Conservation (phyloP, 2,888 invertebrate genomes). For the Lasioglossum leucozonium region DNA sequence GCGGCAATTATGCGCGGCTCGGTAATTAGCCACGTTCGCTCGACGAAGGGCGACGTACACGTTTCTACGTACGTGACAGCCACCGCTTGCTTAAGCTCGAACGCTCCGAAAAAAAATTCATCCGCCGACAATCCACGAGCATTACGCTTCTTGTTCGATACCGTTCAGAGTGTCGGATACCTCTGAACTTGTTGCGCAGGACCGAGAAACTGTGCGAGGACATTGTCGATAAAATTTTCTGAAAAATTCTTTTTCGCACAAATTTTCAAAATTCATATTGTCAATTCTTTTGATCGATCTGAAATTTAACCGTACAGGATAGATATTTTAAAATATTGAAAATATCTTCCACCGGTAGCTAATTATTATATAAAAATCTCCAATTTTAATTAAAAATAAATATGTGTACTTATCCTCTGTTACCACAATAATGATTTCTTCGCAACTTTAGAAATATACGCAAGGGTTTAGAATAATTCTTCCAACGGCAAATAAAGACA, state of each 20-base stretch:
- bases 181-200: background rate
- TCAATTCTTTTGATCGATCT: no score
- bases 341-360: no score
- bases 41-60: constrained; percentile 42
- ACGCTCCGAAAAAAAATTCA: background rate
- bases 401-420: no score
- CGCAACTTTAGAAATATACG: no score
- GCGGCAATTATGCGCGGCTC: constrained; percentile 76
- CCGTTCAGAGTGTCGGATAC: background rate
- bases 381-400: no score
- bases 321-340: no score
- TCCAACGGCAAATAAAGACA: background rate
- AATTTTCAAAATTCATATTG: no score
- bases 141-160: background rate
- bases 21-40: constrained; percentile 66
- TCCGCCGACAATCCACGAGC: background rate
- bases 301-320: no score
- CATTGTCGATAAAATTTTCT: background rate
- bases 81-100: background rate
- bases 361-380: no score
- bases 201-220: background rate
- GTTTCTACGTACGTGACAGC: constrained; percentile 27
- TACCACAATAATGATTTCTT: no score
- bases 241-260: background rate
- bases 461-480: background rate